These are phyloP conservation scores for Chymomyza costata DNA, from an alignment of 1,140 invertebrate species.

Conservation along the genomic window DNA sequence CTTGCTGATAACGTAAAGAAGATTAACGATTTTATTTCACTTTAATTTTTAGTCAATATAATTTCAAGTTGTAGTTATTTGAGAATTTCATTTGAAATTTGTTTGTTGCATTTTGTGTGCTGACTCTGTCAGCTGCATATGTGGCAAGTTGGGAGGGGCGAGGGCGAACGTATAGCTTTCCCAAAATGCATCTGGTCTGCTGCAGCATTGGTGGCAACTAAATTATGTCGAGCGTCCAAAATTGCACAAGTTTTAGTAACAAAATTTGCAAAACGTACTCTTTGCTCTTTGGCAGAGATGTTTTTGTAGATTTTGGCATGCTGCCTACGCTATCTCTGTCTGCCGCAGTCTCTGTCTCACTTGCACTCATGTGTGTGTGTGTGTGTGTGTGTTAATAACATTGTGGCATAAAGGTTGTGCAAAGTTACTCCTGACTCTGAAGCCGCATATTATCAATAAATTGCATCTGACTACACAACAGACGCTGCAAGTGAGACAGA, in stretches of 20 bases:
- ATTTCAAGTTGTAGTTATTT: too few species aligned
- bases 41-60: too few species aligned
- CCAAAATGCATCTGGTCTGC: too few species aligned
- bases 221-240: conserved; percentile 15
- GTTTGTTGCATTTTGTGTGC: too few species aligned
- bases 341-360: not conserved
- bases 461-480: conserved; percentile 62
- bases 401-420: conserved; percentile 44
- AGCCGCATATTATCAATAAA: conserved; percentile 61
- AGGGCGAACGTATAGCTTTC: too few species aligned
- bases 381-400: conserved; percentile 2
- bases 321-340: conserved; percentile 4
- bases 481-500: conserved; percentile 30
- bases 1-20: too few species aligned
- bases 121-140: too few species aligned
- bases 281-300: conserved; percentile 10
- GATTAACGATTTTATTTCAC: too few species aligned
- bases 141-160: too few species aligned
- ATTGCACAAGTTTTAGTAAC: conserved; percentile 32
- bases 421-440: conserved; percentile 29
- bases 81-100: too few species aligned
- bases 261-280: conserved; percentile 25
- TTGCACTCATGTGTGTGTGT: not conserved
- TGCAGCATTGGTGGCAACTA: not conserved
- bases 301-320: not conserved